Evolutionary conservation across 2,888 invertebrate species (phyloP), one percentile per base, ranked within the genome.

Genomic region (Oxystoma pomonae): DNA sequence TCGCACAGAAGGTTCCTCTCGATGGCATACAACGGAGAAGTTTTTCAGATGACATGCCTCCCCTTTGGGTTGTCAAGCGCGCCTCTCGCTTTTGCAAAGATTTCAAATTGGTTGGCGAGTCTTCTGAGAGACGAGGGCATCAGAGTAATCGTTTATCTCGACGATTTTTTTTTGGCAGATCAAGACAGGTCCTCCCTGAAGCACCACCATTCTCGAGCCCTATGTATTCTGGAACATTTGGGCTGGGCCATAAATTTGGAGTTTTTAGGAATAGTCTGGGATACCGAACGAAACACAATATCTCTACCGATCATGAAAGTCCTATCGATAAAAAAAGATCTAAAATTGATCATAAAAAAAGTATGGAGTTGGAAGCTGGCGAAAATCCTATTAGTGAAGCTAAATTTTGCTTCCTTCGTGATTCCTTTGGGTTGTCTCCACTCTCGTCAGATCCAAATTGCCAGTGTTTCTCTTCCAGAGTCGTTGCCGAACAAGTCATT

Each of bases 51-150:
- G n/a, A n/a, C n/a, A n/a, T n/a, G n/a, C n/a, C 20, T 65, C 1
- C 62, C 62, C 0, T n/a, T n/a, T n/a, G n/a, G n/a, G n/a, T 71
- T 70, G 0, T 68, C 69, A 16, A 58, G 59, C 9, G 65, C 69
- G 5, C 72, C 73, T 1, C 22, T 61, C 22, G 65, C 68, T 3
- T 73, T 73, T 58, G 67, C 71, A 5, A 52, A 66, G 2, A 57
- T 73, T 12, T 60, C 70, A 55, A 73, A 73, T 60, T 72, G 72
- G 70, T 18, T 71, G 2, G 72, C 70, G n/a, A 52, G 55, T n/a
- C 16, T 49, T 1, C 61, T 73, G 1, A 59, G 70, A 16, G 17
- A 61, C 19, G 65, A 49, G 58, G 65, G 63, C 0, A 62, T 70
- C 16, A 61, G 69, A 57, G 60, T 70, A 1, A 60, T 73, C 9